These are phyloP conservation scores for Syngnathus floridae DNA, from an alignment of 2,113 vertebrate genomes.

Conservation along the genomic window DNA sequence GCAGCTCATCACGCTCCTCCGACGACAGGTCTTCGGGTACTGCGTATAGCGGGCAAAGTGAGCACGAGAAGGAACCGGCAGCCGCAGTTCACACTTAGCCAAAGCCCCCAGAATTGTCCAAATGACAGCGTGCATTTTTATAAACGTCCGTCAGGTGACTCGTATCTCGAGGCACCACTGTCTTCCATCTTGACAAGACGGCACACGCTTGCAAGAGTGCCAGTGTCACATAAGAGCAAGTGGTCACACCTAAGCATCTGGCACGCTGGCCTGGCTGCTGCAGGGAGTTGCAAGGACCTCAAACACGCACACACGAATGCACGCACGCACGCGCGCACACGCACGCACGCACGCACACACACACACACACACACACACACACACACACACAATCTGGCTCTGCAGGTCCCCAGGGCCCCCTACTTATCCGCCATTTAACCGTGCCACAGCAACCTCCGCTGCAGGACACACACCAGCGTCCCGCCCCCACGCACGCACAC, in stretches of 20 bases:
- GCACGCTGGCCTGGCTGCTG: constrained; percentile 3
- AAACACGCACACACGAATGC: not conserved
- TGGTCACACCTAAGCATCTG: constrained; percentile 39
- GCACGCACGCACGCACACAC: not conserved
- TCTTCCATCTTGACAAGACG: not conserved
- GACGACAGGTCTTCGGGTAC: constrained; percentile 89
- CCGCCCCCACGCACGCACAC: not conserved
- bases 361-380: not conserved
- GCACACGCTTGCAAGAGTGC: not conserved
- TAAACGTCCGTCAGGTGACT: not conserved
- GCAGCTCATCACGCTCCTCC: constrained; percentile 89
- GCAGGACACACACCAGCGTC: not conserved
- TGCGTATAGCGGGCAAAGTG: constrained; percentile 46
- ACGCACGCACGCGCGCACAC: not conserved
- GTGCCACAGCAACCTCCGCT: constrained; percentile 22
- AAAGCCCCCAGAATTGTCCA: too few relatives aligned
- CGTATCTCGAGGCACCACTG: too few relatives aligned
- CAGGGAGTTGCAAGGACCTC: constrained; percentile 16
- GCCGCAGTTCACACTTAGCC: not conserved
- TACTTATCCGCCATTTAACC: constrained; percentile 52
- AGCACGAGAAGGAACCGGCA: constrained; percentile 31
- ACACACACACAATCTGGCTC: constrained; percentile 14
- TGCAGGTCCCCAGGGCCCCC: constrained; percentile 25
- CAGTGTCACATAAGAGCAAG: not conserved
- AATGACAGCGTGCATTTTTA: too few relatives aligned